Evolutionary conservation across 2,113 vertebrate species (phyloP).

Genomic region (Xiphophorus maculatus): DNA sequence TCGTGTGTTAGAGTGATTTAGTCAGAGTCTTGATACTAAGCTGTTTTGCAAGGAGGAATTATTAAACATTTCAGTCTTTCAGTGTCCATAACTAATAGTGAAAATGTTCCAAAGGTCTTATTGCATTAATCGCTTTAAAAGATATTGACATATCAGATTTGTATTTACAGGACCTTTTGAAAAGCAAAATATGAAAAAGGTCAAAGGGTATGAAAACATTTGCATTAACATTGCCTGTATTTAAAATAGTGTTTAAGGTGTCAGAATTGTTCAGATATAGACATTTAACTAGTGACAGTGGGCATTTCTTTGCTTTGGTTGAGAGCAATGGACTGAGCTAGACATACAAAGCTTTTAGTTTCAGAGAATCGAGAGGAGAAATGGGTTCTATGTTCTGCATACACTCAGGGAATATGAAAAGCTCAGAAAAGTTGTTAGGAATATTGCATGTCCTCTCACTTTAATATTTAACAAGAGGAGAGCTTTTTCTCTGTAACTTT

Average conservation of each 20-base stretch:
- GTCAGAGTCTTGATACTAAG: not conserved
- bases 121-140: not conserved
- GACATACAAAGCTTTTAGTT: slow-evolving; percentile 62
- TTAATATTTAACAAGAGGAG: slow-evolving; percentile 79
- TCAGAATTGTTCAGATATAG: slow-evolving; percentile 61
- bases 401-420: slow-evolving; percentile 42
- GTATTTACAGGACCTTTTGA: not conserved
- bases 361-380: slow-evolving; percentile 34
- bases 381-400: slow-evolving; percentile 42
- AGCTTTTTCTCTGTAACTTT: slow-evolving; percentile 70
- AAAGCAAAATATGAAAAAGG: not conserved
- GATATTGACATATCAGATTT: not conserved
- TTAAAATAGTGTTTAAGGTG: slow-evolving; percentile 12
- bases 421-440: slow-evolving; percentile 54
- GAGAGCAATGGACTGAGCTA: slow-evolving; percentile 35
- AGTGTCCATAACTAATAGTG: not conserved
- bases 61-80: not conserved
- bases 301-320: slow-evolving; percentile 51
- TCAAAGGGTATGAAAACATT: not conserved
- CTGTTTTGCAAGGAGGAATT: too few relatives aligned
- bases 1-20: not conserved
- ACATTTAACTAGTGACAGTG: slow-evolving; percentile 63
- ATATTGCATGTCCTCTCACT: slow-evolving; percentile 67
- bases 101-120: not conserved
- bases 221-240: not conserved